Conservation (phyloP, 2,888 invertebrate genomes). For the Pseudoips prasinana region DNA sequence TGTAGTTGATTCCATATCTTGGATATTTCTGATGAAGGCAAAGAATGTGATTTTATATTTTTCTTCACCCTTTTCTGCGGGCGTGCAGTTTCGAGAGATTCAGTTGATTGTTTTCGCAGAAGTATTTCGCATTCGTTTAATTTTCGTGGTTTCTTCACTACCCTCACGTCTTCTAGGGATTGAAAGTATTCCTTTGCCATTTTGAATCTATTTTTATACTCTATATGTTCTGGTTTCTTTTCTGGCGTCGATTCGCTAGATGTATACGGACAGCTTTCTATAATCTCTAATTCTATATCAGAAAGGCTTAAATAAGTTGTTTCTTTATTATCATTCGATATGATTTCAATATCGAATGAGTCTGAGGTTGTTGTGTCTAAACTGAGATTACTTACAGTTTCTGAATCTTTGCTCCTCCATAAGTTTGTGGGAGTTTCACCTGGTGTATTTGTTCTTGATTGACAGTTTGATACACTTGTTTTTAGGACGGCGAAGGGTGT, state of each 20-base stretch:
- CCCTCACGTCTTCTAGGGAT: slow-evolving; percentile 68
- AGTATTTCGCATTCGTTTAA: slow-evolving; percentile 67
- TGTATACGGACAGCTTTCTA: slow-evolving; percentile 53
- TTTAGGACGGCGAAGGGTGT: background rate
- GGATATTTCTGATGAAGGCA: slow-evolving; percentile 72
- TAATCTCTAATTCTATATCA: slow-evolving; percentile 71
- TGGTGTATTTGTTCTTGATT: slow-evolving; percentile 15
- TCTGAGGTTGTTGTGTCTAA: slow-evolving; percentile 42
- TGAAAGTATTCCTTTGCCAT: slow-evolving; percentile 75
- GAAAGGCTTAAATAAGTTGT: slow-evolving; percentile 61
- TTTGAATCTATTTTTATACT: slow-evolving; percentile 74
- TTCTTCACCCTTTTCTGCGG: slow-evolving; percentile 53
- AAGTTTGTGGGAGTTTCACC: slow-evolving; percentile 29
- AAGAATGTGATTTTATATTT: slow-evolving; percentile 63
- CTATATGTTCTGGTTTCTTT: slow-evolving; percentile 44
- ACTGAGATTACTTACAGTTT: slow-evolving; percentile 40
- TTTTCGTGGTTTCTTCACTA: slow-evolving; percentile 53
- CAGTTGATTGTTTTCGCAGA: slow-evolving; percentile 53
- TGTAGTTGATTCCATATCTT: slow-evolving; percentile 66
- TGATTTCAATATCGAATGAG: slow-evolving; percentile 42
- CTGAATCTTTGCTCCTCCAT: slow-evolving; percentile 36
- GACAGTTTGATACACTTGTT: slow-evolving; percentile 18
- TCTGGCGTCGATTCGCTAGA: slow-evolving; percentile 51
- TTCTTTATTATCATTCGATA: slow-evolving; percentile 45
- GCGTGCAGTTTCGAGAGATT: slow-evolving; percentile 59